Percentiles rank a stretch among this genome's conserved stretches.
Conservation (phyloP, 2,888 invertebrate genomes). For the Calameuta filiformis region DNA sequence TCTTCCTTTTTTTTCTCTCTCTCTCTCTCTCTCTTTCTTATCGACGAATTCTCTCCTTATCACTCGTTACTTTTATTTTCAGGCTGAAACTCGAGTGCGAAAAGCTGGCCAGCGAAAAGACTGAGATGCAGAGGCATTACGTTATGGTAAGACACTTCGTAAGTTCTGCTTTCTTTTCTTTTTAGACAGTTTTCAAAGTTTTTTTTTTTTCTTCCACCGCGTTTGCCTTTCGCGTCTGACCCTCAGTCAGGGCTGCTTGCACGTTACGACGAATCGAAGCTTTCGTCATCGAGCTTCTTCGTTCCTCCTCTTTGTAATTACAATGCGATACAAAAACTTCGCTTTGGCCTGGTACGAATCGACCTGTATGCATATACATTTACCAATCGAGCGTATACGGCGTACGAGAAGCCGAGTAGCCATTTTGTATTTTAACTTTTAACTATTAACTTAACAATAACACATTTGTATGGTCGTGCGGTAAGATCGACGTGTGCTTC, state of each 20-base stretch:
- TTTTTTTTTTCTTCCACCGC: accelerated
- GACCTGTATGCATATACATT: not conserved
- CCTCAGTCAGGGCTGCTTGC: not conserved
- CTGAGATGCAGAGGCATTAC: slow-evolving; percentile 98
- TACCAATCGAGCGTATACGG: not conserved
- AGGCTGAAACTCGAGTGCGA: slow-evolving; percentile 98
- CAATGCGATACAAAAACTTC: not conserved
- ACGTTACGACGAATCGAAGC: not conserved
- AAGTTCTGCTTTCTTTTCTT: slow-evolving; percentile 23
- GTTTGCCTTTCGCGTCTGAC: not conserved
- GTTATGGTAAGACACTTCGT: slow-evolving; percentile 86
- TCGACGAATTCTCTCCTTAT: not conserved
- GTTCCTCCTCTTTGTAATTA: not conserved
- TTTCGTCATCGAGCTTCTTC: not conserved
- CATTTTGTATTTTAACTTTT: too few species aligned
- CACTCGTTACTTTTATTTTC: slow-evolving; percentile 59
- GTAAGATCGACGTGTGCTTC: not conserved
- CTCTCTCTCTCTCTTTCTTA: slow-evolving; percentile 15
- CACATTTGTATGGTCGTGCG: too few species aligned
- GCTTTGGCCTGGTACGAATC: not conserved
- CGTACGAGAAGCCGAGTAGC: too few species aligned
- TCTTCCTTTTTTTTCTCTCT: slow-evolving; percentile 8
- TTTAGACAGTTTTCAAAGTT: not conserved
- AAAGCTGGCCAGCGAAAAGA: slow-evolving; percentile 96
- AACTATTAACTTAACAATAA: too few species aligned